Base-by-base conservation (phyloP, 1,140 invertebrate species). In the Tribolium madens region DNA sequence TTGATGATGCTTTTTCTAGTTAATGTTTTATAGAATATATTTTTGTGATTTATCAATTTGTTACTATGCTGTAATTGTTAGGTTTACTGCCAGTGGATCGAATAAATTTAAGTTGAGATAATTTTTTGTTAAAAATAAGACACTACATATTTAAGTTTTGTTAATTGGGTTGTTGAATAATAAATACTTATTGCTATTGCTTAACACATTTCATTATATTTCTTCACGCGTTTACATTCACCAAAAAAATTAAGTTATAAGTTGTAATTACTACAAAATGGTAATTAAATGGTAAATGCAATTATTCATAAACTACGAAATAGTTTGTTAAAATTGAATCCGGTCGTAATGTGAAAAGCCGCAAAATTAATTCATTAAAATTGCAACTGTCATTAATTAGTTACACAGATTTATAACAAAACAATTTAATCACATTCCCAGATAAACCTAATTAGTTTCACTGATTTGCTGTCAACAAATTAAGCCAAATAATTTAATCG, bases 81-180 rank as follows among this genome's bases (percentile, higher is more conserved):
- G 70, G 21, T 72, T 72, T 72, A 72, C 70, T 72, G 70, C 70
- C 70, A 72, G 70, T 72, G 50, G 50, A 50, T 72, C 7, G 12
- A 21, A 33, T 64, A 64, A 64, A 33, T 64, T 33, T 64, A 64
- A 64, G 21, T 33, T 64, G 57, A 64, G 17, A 33, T 64, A 64
- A 33, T 64, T 64, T 64, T 42, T 72, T 72, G 70, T 72, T 72
- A 72, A 64, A 64, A 64, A 33, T 64, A 64, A 64, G 57, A 64
- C 57, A 64, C 57, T 64, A 52, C 70, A 31, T 72, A 72, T 33
- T 72, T 72, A 72, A 72, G 70, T 72, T 72, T 42, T 72, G 70
- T 72, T 72, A 72, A 72, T 72, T 72, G 70, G 70, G 70, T 72
- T 72, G 70, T 72, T 72, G 70, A 72, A 72, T 72, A 72, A 72